Conservation (phyloP, 2,888 invertebrate species). For the Perizoma flavofasciatum region DNA sequence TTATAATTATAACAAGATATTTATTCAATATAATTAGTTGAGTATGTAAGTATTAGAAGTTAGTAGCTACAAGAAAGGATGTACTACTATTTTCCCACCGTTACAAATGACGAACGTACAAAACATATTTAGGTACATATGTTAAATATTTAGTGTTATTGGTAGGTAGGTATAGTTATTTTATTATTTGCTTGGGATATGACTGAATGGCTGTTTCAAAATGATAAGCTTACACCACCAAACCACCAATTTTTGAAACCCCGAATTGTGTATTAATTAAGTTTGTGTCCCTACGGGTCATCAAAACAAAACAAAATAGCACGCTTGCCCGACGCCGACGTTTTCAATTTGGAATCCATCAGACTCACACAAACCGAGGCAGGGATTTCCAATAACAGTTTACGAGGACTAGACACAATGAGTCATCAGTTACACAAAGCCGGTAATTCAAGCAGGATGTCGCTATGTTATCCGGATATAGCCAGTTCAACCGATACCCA, state of each 20-base stretch:
- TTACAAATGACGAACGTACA: too few relatives aligned
- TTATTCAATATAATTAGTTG: too few relatives aligned
- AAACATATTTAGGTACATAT: too few relatives aligned
- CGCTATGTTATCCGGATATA: constrained; percentile 54
- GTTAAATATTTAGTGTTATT: too few relatives aligned
- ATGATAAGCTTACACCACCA: constrained; percentile 1
- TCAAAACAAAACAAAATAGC: constrained; percentile 32
- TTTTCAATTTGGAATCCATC: constrained; percentile 38
- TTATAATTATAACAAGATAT: too few relatives aligned
- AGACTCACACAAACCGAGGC: constrained; percentile 36
- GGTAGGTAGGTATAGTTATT: too few relatives aligned
- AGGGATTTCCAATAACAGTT: constrained; percentile 53
- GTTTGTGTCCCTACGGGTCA: constrained; percentile 15
- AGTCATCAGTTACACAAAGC: constrained; percentile 60
- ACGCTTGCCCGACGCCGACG: constrained; percentile 27
- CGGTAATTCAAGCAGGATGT: constrained; percentile 55
- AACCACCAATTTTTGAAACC: background rate
- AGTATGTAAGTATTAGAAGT: too few relatives aligned
- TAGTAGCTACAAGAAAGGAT: too few relatives aligned
- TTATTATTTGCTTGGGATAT: background rate
- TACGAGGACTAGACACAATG: constrained; percentile 51
- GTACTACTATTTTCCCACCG: too few relatives aligned
- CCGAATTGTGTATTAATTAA: constrained; percentile 20
- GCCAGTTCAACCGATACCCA: constrained; percentile 41
- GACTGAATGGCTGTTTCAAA: constrained; percentile 3